phyloP scores from a whole-genome alignment of 1,140 invertebrate genomes.

The Cydia pomonella region DNA sequence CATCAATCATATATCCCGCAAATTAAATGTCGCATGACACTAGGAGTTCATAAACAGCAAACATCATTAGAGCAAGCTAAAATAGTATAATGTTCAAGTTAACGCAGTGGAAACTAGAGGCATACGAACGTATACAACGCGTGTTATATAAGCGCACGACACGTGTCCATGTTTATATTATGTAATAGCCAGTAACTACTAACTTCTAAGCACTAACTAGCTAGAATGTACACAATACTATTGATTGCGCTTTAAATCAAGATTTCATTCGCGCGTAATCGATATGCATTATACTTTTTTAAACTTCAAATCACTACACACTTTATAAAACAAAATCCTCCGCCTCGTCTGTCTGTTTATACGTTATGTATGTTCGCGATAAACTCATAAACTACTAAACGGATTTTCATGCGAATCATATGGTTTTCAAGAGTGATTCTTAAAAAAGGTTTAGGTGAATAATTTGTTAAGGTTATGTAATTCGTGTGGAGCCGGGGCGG shows the following conservation, averaged over 20 bases:
- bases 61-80: background rate
- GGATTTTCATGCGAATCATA: too few species aligned
- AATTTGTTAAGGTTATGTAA: too few species aligned
- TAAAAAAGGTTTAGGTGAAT: too few species aligned
- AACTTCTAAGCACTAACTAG: constrained; percentile 39
- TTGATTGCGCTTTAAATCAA: background rate
- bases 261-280: background rate
- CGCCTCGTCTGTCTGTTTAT: too few species aligned
- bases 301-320: too few species aligned
- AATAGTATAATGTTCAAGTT: constrained; percentile 13
- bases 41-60: constrained; percentile 18
- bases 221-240: constrained; percentile 35
- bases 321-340: too few species aligned
- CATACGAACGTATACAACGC: constrained; percentile 38
- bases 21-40: constrained; percentile 10
- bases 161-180: constrained; percentile 58
- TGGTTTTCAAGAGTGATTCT: too few species aligned
- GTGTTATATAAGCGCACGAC: constrained; percentile 49
- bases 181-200: constrained; percentile 41
- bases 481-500: too few species aligned
- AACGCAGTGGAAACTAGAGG: constrained; percentile 12
- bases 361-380: too few species aligned
- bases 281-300: background rate
- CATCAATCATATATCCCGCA: background rate
- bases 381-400: too few species aligned